A percentile compares a stretch with the other conserved stretches of the same genome.
Conservation (phyloP, 2,113 vertebrate genomes). For the Gambusia affinis region DNA sequence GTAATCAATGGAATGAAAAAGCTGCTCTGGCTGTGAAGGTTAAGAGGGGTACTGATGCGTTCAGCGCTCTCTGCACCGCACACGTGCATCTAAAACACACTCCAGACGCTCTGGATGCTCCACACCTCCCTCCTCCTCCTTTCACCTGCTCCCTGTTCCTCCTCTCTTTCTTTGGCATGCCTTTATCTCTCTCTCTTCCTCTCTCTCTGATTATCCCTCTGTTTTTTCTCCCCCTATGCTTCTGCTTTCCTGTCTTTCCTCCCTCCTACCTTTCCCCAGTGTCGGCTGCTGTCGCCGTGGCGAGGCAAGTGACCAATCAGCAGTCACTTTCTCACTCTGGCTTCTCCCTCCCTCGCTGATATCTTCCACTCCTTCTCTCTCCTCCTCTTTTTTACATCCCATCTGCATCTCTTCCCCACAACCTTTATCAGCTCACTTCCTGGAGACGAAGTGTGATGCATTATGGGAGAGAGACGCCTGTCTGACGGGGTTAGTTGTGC, state of each 20-base stretch:
- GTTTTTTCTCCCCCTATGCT: slow-evolving; percentile 4
- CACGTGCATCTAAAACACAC: slow-evolving; percentile 51
- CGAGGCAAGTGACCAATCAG: slow-evolving; percentile 77
- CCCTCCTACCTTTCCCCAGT: slow-evolving; percentile 70
- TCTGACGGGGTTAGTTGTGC: slow-evolving; percentile 76
- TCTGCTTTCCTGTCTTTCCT: slow-evolving; percentile 37
- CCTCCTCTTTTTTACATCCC: slow-evolving; percentile 33
- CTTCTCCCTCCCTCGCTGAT: slow-evolving; percentile 50
- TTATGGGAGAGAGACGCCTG: slow-evolving; percentile 70
- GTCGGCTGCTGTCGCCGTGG: slow-evolving; percentile 73
- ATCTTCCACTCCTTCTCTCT: slow-evolving; percentile 40
- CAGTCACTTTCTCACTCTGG: slow-evolving; percentile 48
- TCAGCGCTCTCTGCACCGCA: slow-evolving; percentile 53
- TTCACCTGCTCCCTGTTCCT: slow-evolving; percentile 56
- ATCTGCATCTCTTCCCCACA: slow-evolving; percentile 56
- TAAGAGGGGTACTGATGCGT: slow-evolving; percentile 66
- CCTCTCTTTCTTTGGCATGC: slow-evolving; percentile 51
- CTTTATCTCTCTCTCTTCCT: slow-evolving; percentile 56
- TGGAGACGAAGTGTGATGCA: slow-evolving; percentile 70
- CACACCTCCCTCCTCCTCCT: slow-evolving; percentile 43
- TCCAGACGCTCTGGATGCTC: slow-evolving; percentile 48
- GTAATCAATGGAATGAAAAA: slow-evolving; percentile 75
- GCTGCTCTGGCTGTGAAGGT: slow-evolving; percentile 76
- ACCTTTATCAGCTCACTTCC: slow-evolving; percentile 76
- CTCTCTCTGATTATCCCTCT: slow-evolving; percentile 50